These are phyloP conservation scores for Scomberomorus guttatus DNA, from an alignment of 2,797 vertebrate genomes.

Conservation along the genomic window DNA sequence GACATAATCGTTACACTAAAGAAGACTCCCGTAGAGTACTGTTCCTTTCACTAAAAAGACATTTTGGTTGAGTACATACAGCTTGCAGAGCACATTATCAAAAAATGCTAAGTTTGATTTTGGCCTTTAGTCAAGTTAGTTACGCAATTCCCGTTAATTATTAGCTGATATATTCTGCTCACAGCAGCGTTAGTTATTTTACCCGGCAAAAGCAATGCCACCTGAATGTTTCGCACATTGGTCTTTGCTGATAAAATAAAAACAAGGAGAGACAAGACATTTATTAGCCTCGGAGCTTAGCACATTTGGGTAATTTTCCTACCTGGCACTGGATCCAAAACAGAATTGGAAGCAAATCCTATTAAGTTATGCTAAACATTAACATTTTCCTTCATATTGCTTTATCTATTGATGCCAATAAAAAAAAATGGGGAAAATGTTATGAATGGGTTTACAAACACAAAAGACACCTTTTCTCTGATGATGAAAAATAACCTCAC, in stretches of 20 bases:
- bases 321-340: not conserved
- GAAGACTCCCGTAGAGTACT: too few species aligned
- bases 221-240: not conserved
- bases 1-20: too few species aligned
- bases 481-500: not conserved
- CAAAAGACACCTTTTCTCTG: not conserved
- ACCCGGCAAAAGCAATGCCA: not conserved
- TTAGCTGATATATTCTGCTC: too few species aligned
- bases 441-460: not conserved
- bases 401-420: not conserved
- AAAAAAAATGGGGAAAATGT: not conserved
- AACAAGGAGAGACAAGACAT: not conserved
- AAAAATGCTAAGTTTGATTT: too few species aligned
- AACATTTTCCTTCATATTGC: too few species aligned
- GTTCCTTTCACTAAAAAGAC: not conserved
- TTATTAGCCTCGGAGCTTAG: not conserved
- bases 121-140: not conserved
- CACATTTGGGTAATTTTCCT: not conserved
- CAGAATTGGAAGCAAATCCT: not conserved
- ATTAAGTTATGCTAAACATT: not conserved
- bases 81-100: too few species aligned
- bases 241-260: not conserved
- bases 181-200: not conserved
- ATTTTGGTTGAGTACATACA: too few species aligned
- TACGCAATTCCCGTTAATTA: not conserved